Base-by-base conservation (phyloP, 2,888 invertebrate genomes). In the Eretmocerus hayati region DNA sequence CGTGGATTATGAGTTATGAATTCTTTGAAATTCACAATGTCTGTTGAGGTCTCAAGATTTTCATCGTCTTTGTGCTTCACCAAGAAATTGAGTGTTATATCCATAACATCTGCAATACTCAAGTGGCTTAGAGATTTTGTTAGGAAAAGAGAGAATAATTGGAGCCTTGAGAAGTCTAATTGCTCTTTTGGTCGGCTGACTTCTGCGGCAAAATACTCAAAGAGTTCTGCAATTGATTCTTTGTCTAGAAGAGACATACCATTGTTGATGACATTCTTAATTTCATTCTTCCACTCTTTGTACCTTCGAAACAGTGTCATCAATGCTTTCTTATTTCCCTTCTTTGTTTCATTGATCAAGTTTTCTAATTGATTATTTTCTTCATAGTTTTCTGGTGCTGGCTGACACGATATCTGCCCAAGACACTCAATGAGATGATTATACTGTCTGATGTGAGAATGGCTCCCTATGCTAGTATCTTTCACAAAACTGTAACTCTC, bases 401-500 rank as follows among this genome's bases (percentile, higher is more conserved):
- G 64, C 45, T 62, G 62, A 1, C 58, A 60, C 3, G 65, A 55
- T 3, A 71, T 55, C 8, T 62, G 62, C 26, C 56, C 47, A 6
- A 70, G 43, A 37, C 62, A 64, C 8, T 62, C 53, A 3, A 62
- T 9, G 1, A 70, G 36, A 22, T 62, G 58, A 5, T 55, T 52
- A 15, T 59, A 54, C 9, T 62, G 49, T 1, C 58, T 43, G 5
- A 63, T 35, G 13, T 55, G 41, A 5, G 54, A 55, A 23, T 60
- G 40, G 1, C 41, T 49, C n/a, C 39, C 42, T 2, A 48, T 30
- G 23, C 58, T 56, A 4, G 62, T 47, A 23, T 58, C 51, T 21
- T 66, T 57, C 1, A 62, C 43, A 4, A 69, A 60, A 8, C 56
- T 45, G 23, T 64, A 59, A 46, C 64, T 64, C 19, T 63, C 66